Evolutionary conservation across 1,140 invertebrate species (phyloP), one percentile per base, ranked within the genome.

Genomic region (Lerema accius): DNA sequence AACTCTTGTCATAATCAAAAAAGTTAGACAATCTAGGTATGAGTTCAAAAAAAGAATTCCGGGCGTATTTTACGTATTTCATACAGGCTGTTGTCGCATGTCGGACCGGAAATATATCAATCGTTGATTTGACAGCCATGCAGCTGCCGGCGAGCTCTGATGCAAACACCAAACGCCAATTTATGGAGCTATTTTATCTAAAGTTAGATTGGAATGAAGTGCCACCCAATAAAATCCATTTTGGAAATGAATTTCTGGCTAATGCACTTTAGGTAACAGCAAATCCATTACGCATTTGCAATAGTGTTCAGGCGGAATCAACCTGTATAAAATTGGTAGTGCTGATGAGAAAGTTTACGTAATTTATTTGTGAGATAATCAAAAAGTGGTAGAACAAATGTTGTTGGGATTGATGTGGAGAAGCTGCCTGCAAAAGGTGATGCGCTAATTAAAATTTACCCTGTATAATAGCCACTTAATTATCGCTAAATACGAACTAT

Each of bases 61-160:
- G 16, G 11, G 23, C 55, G 46, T 58, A 59, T 26, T 48, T 59
- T 37, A 48, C 56, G 32, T 49, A 48, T 48, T 59, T 59, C 56
- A 59, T 59, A 59, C 17, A 59, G 43, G 3, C 56, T 59, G 56
- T 59, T 59, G 56, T 59, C 55, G 28, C 42, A 59, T 59, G 55
- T 59, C 42, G 16, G 43, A 23, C 6, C 55, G 55, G 28, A 50
- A 67, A 65, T 67, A 67, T 67, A 67, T 67, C 65, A 67, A 67
- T 67, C 65, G 32, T 46, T 40, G 23, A 48, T 68, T 55, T 64
- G 48, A 64, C 66, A 64, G 61, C 16, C 43, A 32, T 64, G 55
- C 66, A 55, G 66, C 56, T 46, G 26, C 55, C 55, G 65, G 50
- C 62, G 61, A 46, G 6, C 61, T 19, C 56, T 55, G 60, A 51